Conservation (phyloP, 92 coral and sea anemone genomes). For the Zoanthus solanderi region DNA sequence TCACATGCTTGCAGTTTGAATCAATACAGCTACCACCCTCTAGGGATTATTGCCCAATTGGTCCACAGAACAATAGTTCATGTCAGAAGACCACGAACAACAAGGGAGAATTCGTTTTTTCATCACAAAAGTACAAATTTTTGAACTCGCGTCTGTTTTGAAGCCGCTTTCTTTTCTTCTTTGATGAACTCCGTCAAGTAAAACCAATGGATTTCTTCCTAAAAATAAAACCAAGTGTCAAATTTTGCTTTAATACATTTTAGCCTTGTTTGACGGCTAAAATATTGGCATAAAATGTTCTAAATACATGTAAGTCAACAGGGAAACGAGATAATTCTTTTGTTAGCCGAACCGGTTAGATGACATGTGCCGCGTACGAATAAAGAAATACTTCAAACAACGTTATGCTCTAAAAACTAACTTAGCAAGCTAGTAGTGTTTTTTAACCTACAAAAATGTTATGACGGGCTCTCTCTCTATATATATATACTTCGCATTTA, state of each 20-base stretch:
- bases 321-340: background rate
- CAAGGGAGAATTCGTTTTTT: slow-evolving; percentile 72
- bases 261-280: background rate
- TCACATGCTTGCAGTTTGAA: slow-evolving; percentile 85
- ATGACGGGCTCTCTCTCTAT: background rate
- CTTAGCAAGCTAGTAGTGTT: background rate
- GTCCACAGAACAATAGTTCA: slow-evolving; percentile 71
- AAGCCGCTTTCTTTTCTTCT: background rate
- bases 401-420: background rate
- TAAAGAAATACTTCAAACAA: background rate
- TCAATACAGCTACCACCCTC: slow-evolving; percentile 91
- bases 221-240: background rate
- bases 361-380: background rate
- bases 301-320: background rate
- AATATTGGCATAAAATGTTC: background rate
- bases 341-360: background rate
- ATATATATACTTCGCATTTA: background rate
- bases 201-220: background rate
- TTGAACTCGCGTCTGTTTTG: slow-evolving; percentile 12
- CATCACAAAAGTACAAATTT: slow-evolving; percentile 53
- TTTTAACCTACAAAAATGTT: background rate
- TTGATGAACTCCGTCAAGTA: background rate
- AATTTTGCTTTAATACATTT: background rate
- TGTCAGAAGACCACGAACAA: slow-evolving; percentile 73
- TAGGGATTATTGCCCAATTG: slow-evolving; percentile 78